These are phyloP conservation scores for Drosophila nigrodunni DNA, from an alignment of 1,140 invertebrate species.

Conservation along the genomic window DNA sequence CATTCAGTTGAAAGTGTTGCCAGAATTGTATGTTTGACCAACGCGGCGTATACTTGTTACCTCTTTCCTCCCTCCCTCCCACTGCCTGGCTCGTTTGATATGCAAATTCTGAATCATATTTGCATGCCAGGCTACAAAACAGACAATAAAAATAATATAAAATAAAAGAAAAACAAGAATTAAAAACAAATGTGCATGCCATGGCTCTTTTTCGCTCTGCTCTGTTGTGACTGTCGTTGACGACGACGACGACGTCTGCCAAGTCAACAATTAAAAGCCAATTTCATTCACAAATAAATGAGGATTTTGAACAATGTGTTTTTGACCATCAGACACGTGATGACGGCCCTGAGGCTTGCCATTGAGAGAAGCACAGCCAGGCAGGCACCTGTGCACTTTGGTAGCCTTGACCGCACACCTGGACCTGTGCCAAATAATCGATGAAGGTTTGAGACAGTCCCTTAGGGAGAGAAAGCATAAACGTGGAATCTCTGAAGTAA, in stretches of 20 bases:
- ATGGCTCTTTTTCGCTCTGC: conserved; percentile 43
- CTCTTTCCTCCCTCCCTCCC: conserved; percentile 16
- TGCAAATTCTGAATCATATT: conserved; percentile 52
- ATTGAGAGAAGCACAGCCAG: conserved; percentile 8
- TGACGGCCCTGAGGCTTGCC: conserved; percentile 13
- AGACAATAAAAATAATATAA: conserved; percentile 31
- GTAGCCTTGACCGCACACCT: conserved; percentile 42
- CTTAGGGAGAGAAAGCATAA: neutral
- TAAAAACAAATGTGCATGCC: conserved; percentile 56
- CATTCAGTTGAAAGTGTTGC: conserved; percentile 47
- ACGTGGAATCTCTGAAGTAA: too few species aligned
- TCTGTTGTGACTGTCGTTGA: conserved; percentile 23
- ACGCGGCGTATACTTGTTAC: conserved; percentile 65
- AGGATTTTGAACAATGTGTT: conserved; percentile 9
- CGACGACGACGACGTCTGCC: conserved; percentile 30
- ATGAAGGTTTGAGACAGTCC: neutral
- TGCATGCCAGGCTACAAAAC: conserved; percentile 59
- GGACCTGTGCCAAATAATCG: conserved; percentile 27
- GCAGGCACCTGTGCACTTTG: conserved; percentile 8
- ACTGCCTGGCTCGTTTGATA: neutral
- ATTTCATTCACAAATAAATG: conserved; percentile 66
- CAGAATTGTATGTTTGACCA: conserved; percentile 51
- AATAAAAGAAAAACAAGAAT: conserved; percentile 23
- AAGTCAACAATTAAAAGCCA: conserved; percentile 73
- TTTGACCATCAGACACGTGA: conserved; percentile 55